phyloP scores from a whole-genome alignment of 2,797 vertebrate genomes.

The Trachops cirrhosus region DNA sequence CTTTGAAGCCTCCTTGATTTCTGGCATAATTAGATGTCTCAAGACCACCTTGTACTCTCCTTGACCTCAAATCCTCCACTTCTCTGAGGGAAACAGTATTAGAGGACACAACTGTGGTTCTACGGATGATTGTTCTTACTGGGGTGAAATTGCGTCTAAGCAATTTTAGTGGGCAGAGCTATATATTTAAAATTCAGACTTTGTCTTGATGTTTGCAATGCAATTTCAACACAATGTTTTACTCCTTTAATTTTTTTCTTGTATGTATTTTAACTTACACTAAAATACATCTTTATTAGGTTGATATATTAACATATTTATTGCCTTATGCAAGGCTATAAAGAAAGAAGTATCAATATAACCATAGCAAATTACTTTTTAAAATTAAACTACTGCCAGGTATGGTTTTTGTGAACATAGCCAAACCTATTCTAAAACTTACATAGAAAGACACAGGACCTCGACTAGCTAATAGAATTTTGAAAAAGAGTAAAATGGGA shows the following conservation, averaged over 20 bases:
- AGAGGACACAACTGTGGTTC: not conserved
- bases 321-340: not conserved
- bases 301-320: not conserved
- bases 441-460: not conserved
- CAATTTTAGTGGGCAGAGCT: not conserved
- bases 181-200: not conserved
- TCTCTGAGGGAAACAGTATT: not conserved
- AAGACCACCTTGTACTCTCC: slow-evolving; percentile 17
- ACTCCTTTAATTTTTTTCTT: not conserved
- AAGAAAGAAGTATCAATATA: not conserved
- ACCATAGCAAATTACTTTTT: not conserved
- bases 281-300: not conserved
- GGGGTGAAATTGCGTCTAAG: not conserved
- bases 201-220: not conserved
- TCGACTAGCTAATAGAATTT: not conserved
- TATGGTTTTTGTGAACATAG: not conserved
- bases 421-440: not conserved
- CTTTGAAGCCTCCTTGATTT: slow-evolving; percentile 17
- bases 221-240: slow-evolving; percentile 2
- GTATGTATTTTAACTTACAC: not conserved
- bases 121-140: not conserved
- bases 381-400: not conserved
- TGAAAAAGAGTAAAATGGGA: not conserved
- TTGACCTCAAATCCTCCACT: slow-evolving; percentile 31
- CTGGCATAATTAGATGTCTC: slow-evolving; percentile 13